Conservation (phyloP, 1,140 invertebrate species). For the Armadillidium nasatum region DNA sequence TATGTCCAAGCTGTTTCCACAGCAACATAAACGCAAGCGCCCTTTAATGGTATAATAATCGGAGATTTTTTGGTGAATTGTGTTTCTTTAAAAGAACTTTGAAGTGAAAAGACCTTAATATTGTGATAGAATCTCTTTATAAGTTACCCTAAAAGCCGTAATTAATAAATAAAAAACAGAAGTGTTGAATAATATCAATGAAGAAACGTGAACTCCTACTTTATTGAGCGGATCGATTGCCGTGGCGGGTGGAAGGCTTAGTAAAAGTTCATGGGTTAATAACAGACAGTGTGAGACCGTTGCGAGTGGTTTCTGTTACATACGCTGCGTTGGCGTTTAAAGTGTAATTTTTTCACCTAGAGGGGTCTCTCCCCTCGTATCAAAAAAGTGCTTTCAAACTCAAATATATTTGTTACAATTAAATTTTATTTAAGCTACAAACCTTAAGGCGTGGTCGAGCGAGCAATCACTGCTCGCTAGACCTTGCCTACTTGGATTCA, state of each 20-base stretch:
- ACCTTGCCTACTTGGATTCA: not conserved
- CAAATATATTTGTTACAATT: not conserved
- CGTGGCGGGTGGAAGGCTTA: not conserved
- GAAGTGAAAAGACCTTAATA: too few relatives aligned
- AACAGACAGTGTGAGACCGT: constrained; percentile 8
- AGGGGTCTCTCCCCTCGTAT: not conserved
- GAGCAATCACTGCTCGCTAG: constrained; percentile 2
- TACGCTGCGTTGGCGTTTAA: not conserved
- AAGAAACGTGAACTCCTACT: not conserved
- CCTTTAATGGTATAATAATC: not conserved
- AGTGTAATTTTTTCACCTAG: not conserved
- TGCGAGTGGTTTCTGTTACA: not conserved
- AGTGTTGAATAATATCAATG: not conserved
- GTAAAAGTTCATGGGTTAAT: not conserved
- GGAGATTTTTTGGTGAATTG: too few relatives aligned
- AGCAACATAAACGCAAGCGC: not conserved
- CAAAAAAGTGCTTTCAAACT: not conserved
- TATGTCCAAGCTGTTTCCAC: constrained; percentile 9
- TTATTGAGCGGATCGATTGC: not conserved
- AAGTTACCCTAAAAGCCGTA: too few relatives aligned
- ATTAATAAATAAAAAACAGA: too few relatives aligned
- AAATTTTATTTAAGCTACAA: not conserved
- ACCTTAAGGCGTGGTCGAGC: not conserved
- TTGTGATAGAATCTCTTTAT: too few relatives aligned
- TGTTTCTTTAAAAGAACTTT: too few relatives aligned